phyloP scores from a whole-genome alignment of 1,140 invertebrate genomes.

The Drosophila sucinea region DNA sequence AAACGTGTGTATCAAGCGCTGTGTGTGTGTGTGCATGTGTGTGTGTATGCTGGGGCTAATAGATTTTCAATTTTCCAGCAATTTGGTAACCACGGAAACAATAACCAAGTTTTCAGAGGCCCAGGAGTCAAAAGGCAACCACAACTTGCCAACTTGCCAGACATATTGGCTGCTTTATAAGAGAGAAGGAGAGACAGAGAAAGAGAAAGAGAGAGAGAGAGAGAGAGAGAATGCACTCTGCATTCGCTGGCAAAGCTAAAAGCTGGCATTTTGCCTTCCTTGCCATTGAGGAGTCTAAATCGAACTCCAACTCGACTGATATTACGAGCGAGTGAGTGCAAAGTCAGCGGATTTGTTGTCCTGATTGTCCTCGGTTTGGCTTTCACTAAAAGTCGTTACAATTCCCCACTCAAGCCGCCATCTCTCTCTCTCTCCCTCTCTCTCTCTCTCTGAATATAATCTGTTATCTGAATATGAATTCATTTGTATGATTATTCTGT shows the following conservation, averaged over 20 bases:
- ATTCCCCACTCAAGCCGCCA: background rate
- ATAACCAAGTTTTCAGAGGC: conserved; percentile 4
- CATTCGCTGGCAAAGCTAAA: background rate
- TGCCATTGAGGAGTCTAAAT: conserved; percentile 8
- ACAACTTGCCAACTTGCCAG: conserved; percentile 6
- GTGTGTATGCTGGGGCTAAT: conserved; percentile 22
- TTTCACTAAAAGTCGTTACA: conserved; percentile 8
- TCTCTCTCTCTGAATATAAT: background rate
- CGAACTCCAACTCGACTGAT: conserved; percentile 14
- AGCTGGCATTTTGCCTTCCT: conserved; percentile 14
- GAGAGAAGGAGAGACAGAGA: background rate
- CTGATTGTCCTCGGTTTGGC: conserved; percentile 31
- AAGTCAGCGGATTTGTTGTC: conserved; percentile 43
- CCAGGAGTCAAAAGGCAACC: conserved; percentile 22
- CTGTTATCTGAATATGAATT: conserved; percentile 11
- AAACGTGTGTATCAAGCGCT: too few relatives aligned
- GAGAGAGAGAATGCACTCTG: conserved; percentile 1
- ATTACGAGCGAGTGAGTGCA: conserved; percentile 14
- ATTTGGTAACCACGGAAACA: conserved; percentile 56
- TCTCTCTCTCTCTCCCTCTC: background rate
- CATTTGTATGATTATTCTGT: conserved; percentile 16
- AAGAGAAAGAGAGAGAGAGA: conserved; percentile 5
- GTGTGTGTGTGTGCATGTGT: background rate
- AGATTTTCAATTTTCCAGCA: conserved; percentile 68
- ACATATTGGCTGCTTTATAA: conserved; percentile 33